Percentiles rank a stretch among this genome's conserved stretches.
These are phyloP conservation scores for Urocynchramus pylzowi DNA, from an alignment of 2,113 vertebrate genomes.

Conservation along the genomic window DNA sequence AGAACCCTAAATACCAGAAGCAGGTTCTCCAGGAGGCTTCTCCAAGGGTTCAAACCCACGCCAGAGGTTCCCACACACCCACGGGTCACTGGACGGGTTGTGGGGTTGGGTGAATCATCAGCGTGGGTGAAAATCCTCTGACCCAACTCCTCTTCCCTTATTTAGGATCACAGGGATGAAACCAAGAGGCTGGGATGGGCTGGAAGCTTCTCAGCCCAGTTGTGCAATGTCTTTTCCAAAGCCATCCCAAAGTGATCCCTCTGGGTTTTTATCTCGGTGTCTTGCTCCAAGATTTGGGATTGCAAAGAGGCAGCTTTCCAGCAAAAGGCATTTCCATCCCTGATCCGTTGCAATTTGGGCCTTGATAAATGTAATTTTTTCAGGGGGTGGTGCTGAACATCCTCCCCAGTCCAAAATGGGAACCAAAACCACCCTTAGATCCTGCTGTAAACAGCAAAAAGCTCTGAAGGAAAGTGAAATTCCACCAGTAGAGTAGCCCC, in stretches of 20 bases:
- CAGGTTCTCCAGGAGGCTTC: not conserved
- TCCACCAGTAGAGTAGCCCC: accelerated
- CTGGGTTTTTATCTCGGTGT: accelerated
- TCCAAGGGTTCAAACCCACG: not conserved
- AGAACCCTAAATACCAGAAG: not conserved
- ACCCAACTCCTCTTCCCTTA: not conserved
- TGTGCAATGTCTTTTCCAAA: not conserved
- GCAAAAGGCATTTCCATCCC: not conserved
- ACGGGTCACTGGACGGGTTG: not conserved
- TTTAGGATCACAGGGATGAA: not conserved
- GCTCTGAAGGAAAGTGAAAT: not conserved
- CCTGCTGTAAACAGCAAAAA: not conserved
- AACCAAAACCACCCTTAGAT: not conserved
- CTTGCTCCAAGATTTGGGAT: not conserved
- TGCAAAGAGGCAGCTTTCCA: not conserved
- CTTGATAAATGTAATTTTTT: accelerated
- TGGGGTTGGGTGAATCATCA: not conserved
- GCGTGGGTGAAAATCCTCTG: not conserved
- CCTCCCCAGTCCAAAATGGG: accelerated
- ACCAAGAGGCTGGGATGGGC: not conserved
- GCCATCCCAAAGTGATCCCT: not conserved
- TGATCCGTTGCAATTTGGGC: accelerated
- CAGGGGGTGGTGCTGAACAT: not conserved
- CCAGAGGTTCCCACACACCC: not conserved
- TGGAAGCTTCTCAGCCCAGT: not conserved